Evolutionary conservation across 2,113 vertebrate species (phyloP), one percentile per base, ranked within the genome.

Genomic region (Protobothrops mucrosquamatus): DNA sequence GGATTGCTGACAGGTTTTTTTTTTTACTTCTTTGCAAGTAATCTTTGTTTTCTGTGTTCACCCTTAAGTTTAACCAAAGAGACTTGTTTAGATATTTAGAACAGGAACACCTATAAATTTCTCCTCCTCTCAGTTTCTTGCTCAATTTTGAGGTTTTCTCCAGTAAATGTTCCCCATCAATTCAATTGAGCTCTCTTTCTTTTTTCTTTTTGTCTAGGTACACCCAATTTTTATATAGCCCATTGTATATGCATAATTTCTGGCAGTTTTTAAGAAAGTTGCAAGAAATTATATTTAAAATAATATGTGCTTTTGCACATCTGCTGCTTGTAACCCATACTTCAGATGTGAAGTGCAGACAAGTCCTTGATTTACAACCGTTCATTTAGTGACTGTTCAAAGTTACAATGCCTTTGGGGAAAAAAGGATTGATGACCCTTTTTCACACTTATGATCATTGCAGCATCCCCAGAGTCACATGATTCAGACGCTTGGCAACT

Each of bases 11-110:
- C 20, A 7, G 69, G 39, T 39, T 20, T 57, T 23, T 22, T 22
- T 57, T 91, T 20, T 57, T 81, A 15, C 2, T 20, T 59, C 52
- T 52, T 15, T 56, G 10, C 18, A 6, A 24, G 20, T 86, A 94
- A 18, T 91, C 94, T 85, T 93, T 94, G 81, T 95, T 96, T 51
- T 61, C 39, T 34, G 29, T 46, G 29, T 51, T 24, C 20, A 1
- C 22, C 9, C 22, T 39, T 18, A 22, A 56, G 3, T 39, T 11
- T 29, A 18, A n/a, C 3, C 6, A 2, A 46, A 15, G 64, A 26
- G 15, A 18, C n/a, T 74, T 81, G 7, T 39, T 24, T 11, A 5
- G 15, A 6, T 15, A 29, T 61, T 61, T 52, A 22, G 11, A 22
- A 12, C n/a, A 34, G 7, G 26, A 9, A 54, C 8, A 6, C 2